Evolutionary conservation across 2,888 invertebrate genomes (phyloP), one percentile per base, ranked within the genome.

Genomic region (Rhagium mordax): DNA sequence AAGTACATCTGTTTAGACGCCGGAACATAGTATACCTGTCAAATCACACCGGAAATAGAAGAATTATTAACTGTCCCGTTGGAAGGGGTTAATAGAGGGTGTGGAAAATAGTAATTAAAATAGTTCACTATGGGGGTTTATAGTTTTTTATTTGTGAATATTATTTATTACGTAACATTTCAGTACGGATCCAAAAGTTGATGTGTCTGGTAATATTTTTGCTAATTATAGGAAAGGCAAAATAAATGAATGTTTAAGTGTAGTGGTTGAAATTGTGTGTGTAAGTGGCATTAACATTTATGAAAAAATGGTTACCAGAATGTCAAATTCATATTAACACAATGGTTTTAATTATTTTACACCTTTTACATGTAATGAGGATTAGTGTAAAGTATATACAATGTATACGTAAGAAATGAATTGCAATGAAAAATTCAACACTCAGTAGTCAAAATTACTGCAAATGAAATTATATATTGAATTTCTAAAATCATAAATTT

Each of bases 1-100:
- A 83, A 84, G 83, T 84, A 84, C 83, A 84, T 84, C 83, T 84
- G 83, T 83, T 81, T 78, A 78, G 76, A 78, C 77, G 71, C 79
- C 80, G 78, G 79, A 81, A 82, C 81, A 81, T 75, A 75, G 79
- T 77, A 78, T 78, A 77, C 77, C 79, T 81, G 82, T 82, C 81
- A 82, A 81, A 81, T 80, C 80, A 74, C 69, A 72, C 81, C 81
- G 82, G 82, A 83, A 81, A 78, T 74, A 74, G 69, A 74, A 72
- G 77, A 79, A 80, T 72, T 79, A 77, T 78, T 79, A 81, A 81
- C 79, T 79, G 79, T 80, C 77, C 71, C 60, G 68, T 64, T 71
- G 59, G 49, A 60, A 72, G 65, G 65, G 77, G 75, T 70, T 74
- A 61, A 68, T 16, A 68, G 69, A 68, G 61, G 72, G 74, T 69